Conservation (phyloP, 2,797 vertebrate genomes). For the Ptychobarbus kaznakovi region DNA sequence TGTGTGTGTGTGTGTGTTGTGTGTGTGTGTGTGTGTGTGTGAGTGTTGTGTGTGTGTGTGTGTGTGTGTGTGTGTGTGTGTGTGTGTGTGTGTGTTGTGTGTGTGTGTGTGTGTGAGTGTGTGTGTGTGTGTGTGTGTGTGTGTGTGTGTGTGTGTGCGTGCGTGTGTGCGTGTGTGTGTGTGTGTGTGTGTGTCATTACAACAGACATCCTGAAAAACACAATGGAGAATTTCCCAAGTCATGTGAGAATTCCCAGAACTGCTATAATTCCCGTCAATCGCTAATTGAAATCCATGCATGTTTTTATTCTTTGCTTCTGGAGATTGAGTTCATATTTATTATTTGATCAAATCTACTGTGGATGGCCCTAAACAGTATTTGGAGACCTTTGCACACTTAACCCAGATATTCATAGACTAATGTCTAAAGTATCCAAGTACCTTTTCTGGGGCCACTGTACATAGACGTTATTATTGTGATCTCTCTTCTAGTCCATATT, state of each 20-base stretch:
- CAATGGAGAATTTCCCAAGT: conserved; percentile 28
- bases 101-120: too few relatives aligned
- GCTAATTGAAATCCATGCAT: not conserved
- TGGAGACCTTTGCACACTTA: not conserved
- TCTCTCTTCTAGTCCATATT: not conserved
- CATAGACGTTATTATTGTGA: not conserved
- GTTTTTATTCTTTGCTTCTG: not conserved
- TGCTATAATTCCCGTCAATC: not conserved
- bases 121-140: too few relatives aligned
- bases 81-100: not conserved
- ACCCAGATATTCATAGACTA: not conserved
- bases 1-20: too few relatives aligned
- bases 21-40: too few relatives aligned
- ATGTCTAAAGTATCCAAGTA: not conserved
- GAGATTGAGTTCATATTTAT: not conserved
- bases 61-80: not conserved
- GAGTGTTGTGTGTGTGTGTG: too few relatives aligned
- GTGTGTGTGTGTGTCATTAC: not conserved
- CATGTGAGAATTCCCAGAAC: not conserved
- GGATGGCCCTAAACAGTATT: not conserved
- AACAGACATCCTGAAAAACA: conserved; percentile 23
- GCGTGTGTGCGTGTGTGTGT: not conserved
- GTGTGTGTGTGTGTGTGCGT: too few relatives aligned
- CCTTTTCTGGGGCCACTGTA: not conserved
- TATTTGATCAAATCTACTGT: not conserved